Conservation (phyloP, 2,797 vertebrate species). For the Periparus ater region DNA sequence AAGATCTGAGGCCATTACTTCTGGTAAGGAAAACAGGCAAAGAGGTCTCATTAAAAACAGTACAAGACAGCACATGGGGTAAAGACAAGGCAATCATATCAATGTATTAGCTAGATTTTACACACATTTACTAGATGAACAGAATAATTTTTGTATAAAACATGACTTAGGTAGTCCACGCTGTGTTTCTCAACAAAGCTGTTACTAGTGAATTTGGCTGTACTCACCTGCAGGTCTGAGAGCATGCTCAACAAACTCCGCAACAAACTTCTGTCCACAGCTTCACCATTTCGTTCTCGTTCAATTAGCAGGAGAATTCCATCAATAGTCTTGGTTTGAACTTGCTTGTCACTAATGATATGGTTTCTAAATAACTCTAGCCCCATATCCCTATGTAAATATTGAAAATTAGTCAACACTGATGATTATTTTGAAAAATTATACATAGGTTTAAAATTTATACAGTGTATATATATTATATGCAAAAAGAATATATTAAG, state of each 20-base stretch:
- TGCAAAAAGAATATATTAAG: not conserved
- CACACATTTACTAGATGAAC: not conserved
- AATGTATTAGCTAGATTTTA: not conserved
- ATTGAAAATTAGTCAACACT: not conserved
- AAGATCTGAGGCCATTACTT: not conserved
- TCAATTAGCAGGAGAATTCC: constrained; percentile 79
- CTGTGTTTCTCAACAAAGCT: not conserved
- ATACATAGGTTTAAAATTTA: not conserved
- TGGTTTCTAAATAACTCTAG: constrained; percentile 82
- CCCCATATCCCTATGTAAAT: constrained; percentile 80
- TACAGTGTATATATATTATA: not conserved
- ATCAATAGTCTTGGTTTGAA: constrained; percentile 80
- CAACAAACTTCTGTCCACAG: constrained; percentile 80
- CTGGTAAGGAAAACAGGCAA: not conserved
- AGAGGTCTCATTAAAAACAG: not conserved
- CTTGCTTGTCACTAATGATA: constrained; percentile 78
- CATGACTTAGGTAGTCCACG: fast-evolving
- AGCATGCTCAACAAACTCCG: constrained; percentile 82
- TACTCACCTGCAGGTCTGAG: constrained; percentile 79
- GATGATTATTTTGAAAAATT: not conserved
- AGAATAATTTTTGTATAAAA: not conserved
- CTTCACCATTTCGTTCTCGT: constrained; percentile 78
- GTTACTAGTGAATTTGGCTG: not conserved
- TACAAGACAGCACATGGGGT: fast-evolving
- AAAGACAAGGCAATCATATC: not conserved